Conservation (phyloP, 1,140 invertebrate genomes). For the Lerema accius region DNA sequence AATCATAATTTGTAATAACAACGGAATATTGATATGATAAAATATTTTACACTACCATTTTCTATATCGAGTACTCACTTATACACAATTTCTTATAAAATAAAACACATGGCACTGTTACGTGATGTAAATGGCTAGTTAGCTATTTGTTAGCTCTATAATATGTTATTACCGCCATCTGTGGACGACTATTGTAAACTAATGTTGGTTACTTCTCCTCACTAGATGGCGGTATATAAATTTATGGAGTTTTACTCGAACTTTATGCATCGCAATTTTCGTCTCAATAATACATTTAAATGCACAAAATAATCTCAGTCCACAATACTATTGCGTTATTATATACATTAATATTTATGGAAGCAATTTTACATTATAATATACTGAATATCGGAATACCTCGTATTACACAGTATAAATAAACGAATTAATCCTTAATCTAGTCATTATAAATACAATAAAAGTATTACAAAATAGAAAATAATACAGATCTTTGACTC, state of each 20-base stretch:
- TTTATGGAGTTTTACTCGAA: constrained; percentile 16
- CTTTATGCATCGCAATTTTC: constrained; percentile 34
- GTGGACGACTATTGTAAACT: constrained; percentile 17
- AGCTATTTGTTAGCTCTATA: constrained; percentile 41
- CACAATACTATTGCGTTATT: constrained; percentile 71
- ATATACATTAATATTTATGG: constrained; percentile 67
- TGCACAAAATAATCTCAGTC: constrained; percentile 79
- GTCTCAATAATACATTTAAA: constrained; percentile 59
- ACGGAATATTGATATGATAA: neutral
- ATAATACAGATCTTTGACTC: constrained; percentile 83
- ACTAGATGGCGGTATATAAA: constrained; percentile 55
- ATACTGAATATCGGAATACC: constrained; percentile 75
- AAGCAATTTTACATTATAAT: constrained; percentile 67
- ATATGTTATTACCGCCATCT: constrained; percentile 48
- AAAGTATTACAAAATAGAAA: constrained; percentile 81
- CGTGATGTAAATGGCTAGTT: constrained; percentile 38
- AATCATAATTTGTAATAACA: neutral
- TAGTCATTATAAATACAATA: constrained; percentile 75
- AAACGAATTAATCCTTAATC: constrained; percentile 71
- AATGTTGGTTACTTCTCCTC: constrained; percentile 36
- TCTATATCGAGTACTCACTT: constrained; percentile 6
- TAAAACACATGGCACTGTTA: constrained; percentile 64
- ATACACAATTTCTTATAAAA: constrained; percentile 34
- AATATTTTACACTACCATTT: constrained; percentile 6
- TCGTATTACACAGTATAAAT: constrained; percentile 81